Base-by-base conservation (phyloP, 2,797 vertebrate genomes). In the Sebastes vulpes region DNA sequence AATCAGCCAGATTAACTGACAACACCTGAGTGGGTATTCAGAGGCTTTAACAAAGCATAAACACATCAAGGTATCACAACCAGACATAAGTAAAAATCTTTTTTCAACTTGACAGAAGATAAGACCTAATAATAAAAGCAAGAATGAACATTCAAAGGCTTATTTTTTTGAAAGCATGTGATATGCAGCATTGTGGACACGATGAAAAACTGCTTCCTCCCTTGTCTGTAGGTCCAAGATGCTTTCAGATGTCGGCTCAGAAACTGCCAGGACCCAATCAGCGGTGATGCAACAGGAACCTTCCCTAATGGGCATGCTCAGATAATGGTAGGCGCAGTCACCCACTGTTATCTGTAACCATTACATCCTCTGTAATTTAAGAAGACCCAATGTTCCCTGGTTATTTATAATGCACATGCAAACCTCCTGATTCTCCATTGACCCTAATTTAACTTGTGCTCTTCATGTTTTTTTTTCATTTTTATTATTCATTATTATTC, bases 291-390 rank as follows among this genome's bases (percentile, higher is more conserved):
- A 77, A 98, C 98, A 58, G 98, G 99, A 92, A 99, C 98, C 77
- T 99, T 99, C 95, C 99, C 98, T 91, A 99, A 99, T 25, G 98
- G 99, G 42, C 99, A 99, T 85, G 99, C 98, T 83, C 99, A 99
- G 95, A 99, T 99, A 89, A 99, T 99, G 99, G 99, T 99, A 96
- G 96, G 97, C 32, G 18, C 46, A 58, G 79, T 76, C 57, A 69
- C 69, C 54, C 65, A 10, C 72, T 72, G 35, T 83, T 84, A 83
- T 90, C 75, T 81, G 63, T 25, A 60, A 46, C 79, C 66, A 65
- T 83, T 75, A 79, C 67, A 78, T 63, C 59, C 72, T 75, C 67
- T 86, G 26, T 81, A 77, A 89, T 90, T 88, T 91, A 56, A 89
- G 57, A 61, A 56, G 66, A 46, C 46, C 54, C 42, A 71, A 48